Evolutionary conservation across 1,140 invertebrate genomes (phyloP).

Genomic region (Habropoda laboriosa): DNA sequence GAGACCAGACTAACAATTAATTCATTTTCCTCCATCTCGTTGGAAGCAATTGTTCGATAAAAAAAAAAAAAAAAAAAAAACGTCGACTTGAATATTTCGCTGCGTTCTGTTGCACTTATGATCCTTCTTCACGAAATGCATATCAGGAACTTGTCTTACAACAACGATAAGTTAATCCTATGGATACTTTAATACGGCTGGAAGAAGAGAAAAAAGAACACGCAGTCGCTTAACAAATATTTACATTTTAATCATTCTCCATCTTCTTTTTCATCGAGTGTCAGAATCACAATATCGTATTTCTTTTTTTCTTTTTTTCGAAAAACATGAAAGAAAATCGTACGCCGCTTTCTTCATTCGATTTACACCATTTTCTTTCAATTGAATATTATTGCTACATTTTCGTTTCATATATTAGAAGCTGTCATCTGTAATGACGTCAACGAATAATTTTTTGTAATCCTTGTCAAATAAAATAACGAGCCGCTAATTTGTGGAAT

Average conservation of each 20-base stretch:
- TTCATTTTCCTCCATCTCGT: background rate
- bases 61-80: too few relatives aligned
- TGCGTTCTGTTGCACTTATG: too few relatives aligned
- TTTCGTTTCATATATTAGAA: background rate
- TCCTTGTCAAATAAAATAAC: background rate
- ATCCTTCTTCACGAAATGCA: background rate
- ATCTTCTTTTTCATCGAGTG: too few relatives aligned
- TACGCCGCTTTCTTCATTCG: background rate
- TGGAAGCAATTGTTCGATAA: background rate
- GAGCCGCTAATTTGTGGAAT: background rate
- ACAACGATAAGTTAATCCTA: background rate
- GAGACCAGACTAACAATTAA: background rate
- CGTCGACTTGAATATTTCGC: too few relatives aligned
- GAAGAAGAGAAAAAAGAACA: background rate
- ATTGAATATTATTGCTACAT: too few relatives aligned
- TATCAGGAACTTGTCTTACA: background rate
- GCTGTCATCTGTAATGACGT: background rate
- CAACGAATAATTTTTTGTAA: background rate
- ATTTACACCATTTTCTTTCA: background rate
- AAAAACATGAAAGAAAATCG: background rate
- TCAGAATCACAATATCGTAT: background rate
- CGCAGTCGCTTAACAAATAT: slow-evolving; percentile 10
- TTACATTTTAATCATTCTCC: slow-evolving; percentile 5
- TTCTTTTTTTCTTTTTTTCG: background rate
- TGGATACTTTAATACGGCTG: too few relatives aligned